Evolutionary conservation across 2,797 vertebrate genomes (phyloP).

Genomic region (Odontamblyopus rebecca): DNA sequence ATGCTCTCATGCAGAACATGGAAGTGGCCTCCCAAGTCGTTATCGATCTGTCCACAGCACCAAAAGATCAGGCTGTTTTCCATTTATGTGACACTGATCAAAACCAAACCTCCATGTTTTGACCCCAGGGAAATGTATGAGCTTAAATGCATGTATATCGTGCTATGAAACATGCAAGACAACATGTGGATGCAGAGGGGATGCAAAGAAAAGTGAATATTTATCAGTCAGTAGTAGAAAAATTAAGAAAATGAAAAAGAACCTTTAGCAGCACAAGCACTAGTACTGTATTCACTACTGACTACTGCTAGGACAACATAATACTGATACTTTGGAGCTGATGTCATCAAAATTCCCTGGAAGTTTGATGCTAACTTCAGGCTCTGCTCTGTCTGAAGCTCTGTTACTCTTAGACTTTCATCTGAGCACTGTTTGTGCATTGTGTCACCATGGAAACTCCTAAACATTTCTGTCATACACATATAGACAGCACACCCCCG

Average conservation of each 20-base stretch:
- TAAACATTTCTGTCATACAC: no score
- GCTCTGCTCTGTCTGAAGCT: no score
- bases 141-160: not conserved
- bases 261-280: not conserved
- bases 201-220: not conserved
- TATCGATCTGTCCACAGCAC: slow-evolving; percentile 60
- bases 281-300: not conserved
- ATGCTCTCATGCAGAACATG: slow-evolving; percentile 64
- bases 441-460: no score
- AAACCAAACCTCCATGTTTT: slow-evolving; percentile 53
- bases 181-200: not conserved
- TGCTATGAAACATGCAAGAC: not conserved
- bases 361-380: no score
- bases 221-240: not conserved
- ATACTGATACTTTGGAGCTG: no score
- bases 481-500: no score
- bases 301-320: no score
- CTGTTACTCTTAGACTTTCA: no score
- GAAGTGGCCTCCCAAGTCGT: slow-evolving; percentile 64
- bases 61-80: slow-evolving; percentile 48
- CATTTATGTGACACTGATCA: slow-evolving; percentile 49
- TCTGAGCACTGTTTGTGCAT: no score
- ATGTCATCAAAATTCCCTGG: no score
- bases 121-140: slow-evolving; percentile 44
- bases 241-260: not conserved